Evolutionary conservation across 2,113 vertebrate species (phyloP), one percentile per base, ranked within the genome.

Genomic region (Lepus americanus): DNA sequence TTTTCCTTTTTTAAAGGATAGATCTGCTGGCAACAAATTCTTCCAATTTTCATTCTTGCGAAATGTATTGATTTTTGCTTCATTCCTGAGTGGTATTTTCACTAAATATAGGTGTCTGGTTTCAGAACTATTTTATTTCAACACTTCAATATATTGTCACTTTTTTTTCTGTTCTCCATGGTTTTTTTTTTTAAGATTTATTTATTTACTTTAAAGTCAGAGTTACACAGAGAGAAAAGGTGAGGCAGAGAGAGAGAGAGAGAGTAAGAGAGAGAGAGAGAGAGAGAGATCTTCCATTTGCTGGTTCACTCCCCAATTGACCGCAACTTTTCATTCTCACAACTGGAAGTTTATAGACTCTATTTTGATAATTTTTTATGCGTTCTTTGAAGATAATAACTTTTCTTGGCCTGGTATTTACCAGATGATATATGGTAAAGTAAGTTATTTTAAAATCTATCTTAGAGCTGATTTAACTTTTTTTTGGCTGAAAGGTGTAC

Each of bases 101-200:
- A 72, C 5, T 72, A 13, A 80, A 25, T 79, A 64, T 19, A 66
- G 16, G 12, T 73, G 44, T 94, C 27, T 44, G 5, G 19, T 86
- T 84, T 93, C 36, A 90, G 19, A 85, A 70, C n/a, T 72, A 23
- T 53, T 63, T 51, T 83, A 29, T 92, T 80, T 87, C 33, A n/a
- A 72, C 61, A 64, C 1, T 22, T 87, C 17, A 72, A 83, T 39
- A 53, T 16, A 39, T 49, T 29, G 11, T 29, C n/a, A 16, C 3
- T 36, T 64, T 6, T 13, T 78, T 89, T 78, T 89, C 33, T 36
- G 27, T 17, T 85, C 33, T 79, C 29, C 2, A 11, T 25, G 63
- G 11, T 70, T 92, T 44, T 44, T 44, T 44, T 44, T 44, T 44
- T 44, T 7, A 44, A 44, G 44, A 44, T 44, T 44, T 44, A 44